A percentile compares a stretch with the other conserved stretches of the same genome.
These are phyloP conservation scores for Climacteris rufus DNA, from an alignment of 2,113 vertebrate species.

Conservation along the genomic window DNA sequence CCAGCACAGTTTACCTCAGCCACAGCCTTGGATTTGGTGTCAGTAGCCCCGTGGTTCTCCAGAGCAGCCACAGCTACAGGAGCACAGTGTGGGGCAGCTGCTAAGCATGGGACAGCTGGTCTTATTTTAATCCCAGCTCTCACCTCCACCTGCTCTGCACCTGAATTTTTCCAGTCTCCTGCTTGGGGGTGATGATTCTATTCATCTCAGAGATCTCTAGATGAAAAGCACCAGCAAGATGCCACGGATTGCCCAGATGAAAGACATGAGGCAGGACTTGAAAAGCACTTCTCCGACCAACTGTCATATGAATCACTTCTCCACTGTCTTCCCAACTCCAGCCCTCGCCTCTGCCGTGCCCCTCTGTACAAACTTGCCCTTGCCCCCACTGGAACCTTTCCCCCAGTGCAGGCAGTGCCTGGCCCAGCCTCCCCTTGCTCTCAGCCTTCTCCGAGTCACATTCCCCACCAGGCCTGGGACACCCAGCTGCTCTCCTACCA, in stretches of 20 bases:
- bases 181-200: not conserved
- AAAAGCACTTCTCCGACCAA: not conserved
- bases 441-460: not conserved
- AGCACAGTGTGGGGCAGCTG: not conserved
- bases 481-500: not conserved
- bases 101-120: not conserved
- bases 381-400: not conserved
- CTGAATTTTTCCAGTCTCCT: not conserved
- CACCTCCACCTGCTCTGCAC: not conserved
- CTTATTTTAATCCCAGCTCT: not conserved
- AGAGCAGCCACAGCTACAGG: not conserved
- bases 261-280: not conserved
- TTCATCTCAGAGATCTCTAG: not conserved
- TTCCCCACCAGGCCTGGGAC: not conserved
- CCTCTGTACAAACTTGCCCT: not conserved
- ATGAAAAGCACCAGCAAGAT: not conserved
- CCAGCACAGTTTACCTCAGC: not conserved
- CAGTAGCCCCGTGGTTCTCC: accelerated
- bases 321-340: not conserved
- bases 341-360: not conserved
- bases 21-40: not conserved
- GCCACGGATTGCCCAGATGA: not conserved
- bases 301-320: not conserved
- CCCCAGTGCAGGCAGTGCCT: accelerated
- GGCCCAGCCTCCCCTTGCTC: not conserved